Evolutionary conservation across 2,888 invertebrate species (phyloP), one percentile per base, ranked within the genome.

Genomic region (Callyntrura guangdongensis): DNA sequence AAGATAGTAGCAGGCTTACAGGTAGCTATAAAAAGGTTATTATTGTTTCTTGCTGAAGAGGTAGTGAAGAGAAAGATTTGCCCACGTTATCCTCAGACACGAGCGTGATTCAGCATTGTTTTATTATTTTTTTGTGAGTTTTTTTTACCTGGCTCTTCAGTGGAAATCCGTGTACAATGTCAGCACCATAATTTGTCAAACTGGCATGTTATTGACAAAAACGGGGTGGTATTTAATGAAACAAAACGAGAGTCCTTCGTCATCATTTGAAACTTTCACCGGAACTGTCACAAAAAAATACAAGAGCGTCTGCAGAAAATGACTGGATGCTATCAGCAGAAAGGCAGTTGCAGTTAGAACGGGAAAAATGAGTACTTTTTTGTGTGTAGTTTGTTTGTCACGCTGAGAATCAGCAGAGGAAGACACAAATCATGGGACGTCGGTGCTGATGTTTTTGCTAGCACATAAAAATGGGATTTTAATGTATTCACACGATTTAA

Each of bases 91-190:
- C 36, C 72, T 72, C 14, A 77, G 49, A 47, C 17, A 36, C 36
- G 36, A 36, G 36, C 36, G 17, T 11, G 74, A n/a, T 79, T 56
- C 25, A 79, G 25, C 25, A 25, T 53, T 79, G 36, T 22, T 79
- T 79, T 20, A 12, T 82, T 47, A 67, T 20, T 64, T 64, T 45
- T 47, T 36, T 72, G 69, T 14, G 22, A 83, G n/a, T 22, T 49
- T 27, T 67, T 27, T 84, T n/a, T 81, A 81, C 56, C 81, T 81
- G 56, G 20, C 9, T 79, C 14, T 20, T 77, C 86, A 86, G 86
- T 86, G 86, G 64, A 86, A 79, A 79, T 86, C 86, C 77, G n/a
- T 79, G 86, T 86, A 77, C 74, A 59, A 20, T 64, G 53, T 86
- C 79, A 36, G 36, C 36, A 86, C 79, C 67, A 86, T 64, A 86